These are phyloP conservation scores for Stenodera caucasica DNA, from an alignment of 2,888 invertebrate species.

Conservation along the genomic window DNA sequence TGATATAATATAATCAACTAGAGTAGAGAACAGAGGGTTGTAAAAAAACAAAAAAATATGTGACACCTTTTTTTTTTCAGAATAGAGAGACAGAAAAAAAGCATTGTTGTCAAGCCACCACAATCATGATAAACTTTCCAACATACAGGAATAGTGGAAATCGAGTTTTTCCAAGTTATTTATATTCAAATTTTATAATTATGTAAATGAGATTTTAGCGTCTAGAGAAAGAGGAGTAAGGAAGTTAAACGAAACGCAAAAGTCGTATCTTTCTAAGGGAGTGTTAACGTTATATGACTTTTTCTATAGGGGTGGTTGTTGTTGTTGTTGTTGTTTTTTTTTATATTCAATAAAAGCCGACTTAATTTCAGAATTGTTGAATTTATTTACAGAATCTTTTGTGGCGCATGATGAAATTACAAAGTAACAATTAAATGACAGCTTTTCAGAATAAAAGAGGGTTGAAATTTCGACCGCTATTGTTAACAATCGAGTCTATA, in stretches of 20 bases:
- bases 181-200: conserved; percentile 13
- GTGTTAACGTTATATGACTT: not conserved
- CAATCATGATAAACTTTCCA: not conserved
- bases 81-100: not conserved
- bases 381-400: too few relatives aligned
- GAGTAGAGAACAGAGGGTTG: not conserved
- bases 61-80: not conserved
- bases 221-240: not conserved
- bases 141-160: not conserved
- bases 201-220: not conserved
- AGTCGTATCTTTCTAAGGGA: too few relatives aligned
- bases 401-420: too few relatives aligned
- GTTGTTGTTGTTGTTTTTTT: too few relatives aligned
- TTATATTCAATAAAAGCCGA: too few relatives aligned
- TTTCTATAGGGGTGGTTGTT: too few relatives aligned
- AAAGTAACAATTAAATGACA: too few relatives aligned
- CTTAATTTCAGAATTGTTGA: too few relatives aligned
- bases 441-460: too few relatives aligned
- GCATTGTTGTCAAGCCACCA: not conserved
- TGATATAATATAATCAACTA: too few relatives aligned
- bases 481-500: too few relatives aligned
- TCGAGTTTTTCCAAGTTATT: conserved; percentile 7
- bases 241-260: not conserved
- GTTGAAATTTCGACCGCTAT: too few relatives aligned
- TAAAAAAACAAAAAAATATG: not conserved